Percentiles rank a stretch among this genome's conserved stretches.
Evolutionary conservation across 2,888 invertebrate species (phyloP).

Genomic region (Pristionchus mayeri): DNA sequence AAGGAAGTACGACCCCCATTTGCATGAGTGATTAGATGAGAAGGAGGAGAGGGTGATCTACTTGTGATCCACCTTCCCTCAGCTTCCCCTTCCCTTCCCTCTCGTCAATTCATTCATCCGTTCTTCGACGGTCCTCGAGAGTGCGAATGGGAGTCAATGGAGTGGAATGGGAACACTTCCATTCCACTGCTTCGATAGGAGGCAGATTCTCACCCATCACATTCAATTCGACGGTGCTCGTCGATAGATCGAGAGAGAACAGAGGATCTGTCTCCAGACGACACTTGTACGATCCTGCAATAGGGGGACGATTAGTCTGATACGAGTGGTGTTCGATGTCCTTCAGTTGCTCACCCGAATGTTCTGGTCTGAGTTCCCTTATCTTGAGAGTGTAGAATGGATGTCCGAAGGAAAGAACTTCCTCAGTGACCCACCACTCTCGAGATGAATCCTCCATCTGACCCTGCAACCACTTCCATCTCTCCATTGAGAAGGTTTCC

Average conservation of each 20-base stretch:
- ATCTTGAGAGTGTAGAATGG: slow-evolving; percentile 73
- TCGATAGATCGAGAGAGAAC: slow-evolving; percentile 65
- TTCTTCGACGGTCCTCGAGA: background rate
- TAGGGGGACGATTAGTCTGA: background rate
- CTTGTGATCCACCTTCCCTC: slow-evolving; percentile 42
- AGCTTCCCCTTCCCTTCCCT: slow-evolving; percentile 27
- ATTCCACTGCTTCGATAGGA: background rate
- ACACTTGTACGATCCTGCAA: slow-evolving; percentile 61
- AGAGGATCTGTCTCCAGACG: slow-evolving; percentile 74
- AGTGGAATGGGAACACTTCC: background rate
- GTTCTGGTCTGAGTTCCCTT: slow-evolving; percentile 67
- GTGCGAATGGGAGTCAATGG: background rate
- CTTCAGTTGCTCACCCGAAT: slow-evolving; percentile 57
- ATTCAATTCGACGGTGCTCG: slow-evolving; percentile 62
- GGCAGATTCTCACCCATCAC: slow-evolving; percentile 67
- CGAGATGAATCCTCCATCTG: slow-evolving; percentile 62
- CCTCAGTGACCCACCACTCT: slow-evolving; percentile 75
- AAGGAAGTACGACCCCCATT: slow-evolving; percentile 49
- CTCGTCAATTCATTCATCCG: background rate
- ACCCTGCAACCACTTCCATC: slow-evolving; percentile 65
- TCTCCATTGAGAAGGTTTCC: too few species aligned
- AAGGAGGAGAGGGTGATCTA: slow-evolving; percentile 45
- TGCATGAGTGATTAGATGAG: slow-evolving; percentile 48
- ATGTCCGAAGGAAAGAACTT: slow-evolving; percentile 64
- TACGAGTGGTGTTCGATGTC: background rate